Percentiles rank a stretch among this genome's conserved stretches.
Conservation (phyloP, 2,888 invertebrate genomes). For the Seira musarum region DNA sequence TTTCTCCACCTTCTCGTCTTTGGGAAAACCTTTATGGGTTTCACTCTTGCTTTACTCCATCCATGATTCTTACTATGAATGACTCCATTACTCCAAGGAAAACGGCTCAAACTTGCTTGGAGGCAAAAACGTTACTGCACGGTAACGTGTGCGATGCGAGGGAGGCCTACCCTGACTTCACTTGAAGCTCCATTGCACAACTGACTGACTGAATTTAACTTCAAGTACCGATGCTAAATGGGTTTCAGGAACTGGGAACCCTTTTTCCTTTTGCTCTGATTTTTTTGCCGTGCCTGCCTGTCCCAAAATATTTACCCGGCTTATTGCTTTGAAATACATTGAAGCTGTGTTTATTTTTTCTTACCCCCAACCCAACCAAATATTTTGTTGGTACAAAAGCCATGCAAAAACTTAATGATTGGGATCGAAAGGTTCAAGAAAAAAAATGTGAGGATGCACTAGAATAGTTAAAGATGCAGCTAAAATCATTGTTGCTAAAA, state of each 20-base stretch:
- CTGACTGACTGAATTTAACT: slow-evolving; percentile 41
- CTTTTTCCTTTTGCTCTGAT: background rate
- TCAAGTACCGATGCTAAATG: slow-evolving; percentile 43
- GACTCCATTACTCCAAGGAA: slow-evolving; percentile 20
- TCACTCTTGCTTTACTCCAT: too few relatives aligned
- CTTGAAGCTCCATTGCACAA: slow-evolving; percentile 46
- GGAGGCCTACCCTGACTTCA: slow-evolving; percentile 18
- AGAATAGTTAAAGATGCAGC: slow-evolving; percentile 63
- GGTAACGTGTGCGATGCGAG: background rate
- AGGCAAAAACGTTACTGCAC: background rate
- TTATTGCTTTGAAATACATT: too few relatives aligned
- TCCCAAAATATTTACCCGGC: too few relatives aligned
- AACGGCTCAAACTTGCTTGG: background rate
- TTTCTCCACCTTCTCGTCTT: slow-evolving; percentile 50
- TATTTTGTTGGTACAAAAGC: too few relatives aligned
- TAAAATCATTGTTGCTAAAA: slow-evolving; percentile 66
- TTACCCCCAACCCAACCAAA: too few relatives aligned
- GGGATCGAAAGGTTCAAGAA: too few relatives aligned
- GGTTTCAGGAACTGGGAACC: slow-evolving; percentile 22
- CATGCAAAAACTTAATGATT: too few relatives aligned
- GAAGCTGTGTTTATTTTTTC: too few relatives aligned
- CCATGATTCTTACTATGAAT: slow-evolving; percentile 29
- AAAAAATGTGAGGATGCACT: slow-evolving; percentile 64
- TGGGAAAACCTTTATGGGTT: slow-evolving; percentile 46
- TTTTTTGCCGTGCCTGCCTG: slow-evolving; percentile 4